phyloP scores from a whole-genome alignment of 1,140 invertebrate species.

The Littorina saxatilis region DNA sequence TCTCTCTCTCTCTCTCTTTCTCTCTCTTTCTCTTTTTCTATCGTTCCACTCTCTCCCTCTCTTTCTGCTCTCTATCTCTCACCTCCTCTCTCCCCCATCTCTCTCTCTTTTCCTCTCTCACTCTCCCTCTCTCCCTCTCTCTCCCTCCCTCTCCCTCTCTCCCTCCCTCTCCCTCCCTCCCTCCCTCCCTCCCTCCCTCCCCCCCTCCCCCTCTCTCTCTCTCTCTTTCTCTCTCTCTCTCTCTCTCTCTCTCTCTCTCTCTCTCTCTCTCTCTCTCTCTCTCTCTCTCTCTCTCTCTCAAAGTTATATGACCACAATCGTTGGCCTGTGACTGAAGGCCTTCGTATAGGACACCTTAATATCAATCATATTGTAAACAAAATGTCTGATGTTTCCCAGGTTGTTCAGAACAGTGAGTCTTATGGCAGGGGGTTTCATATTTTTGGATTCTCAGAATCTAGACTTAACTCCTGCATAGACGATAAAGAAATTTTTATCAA shows the following conservation, averaged over 20 bases:
- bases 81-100: neutral
- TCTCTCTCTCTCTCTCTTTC: constrained; percentile 30
- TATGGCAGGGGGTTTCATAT: no score
- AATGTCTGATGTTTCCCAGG: no score
- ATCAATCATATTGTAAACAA: no score
- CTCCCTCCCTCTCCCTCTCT: constrained; percentile 20
- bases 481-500: no score
- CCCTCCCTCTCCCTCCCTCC: neutral
- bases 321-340: no score
- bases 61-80: constrained; percentile 8
- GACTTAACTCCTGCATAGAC: no score
- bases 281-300: neutral
- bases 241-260: constrained; percentile 21
- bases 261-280: constrained; percentile 31
- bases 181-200: constrained; percentile 4
- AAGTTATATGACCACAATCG: no score
- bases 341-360: no score
- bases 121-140: constrained; percentile 12
- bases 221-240: constrained; percentile 11
- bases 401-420: no score
- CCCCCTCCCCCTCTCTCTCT: neutral
- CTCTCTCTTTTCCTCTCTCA: no score
- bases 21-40: constrained; percentile 25
- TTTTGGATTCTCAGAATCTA: no score
- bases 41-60: constrained; percentile 16